Evolutionary conservation across 2,797 vertebrate species (phyloP).

Genomic region (Tadarida brasiliensis): DNA sequence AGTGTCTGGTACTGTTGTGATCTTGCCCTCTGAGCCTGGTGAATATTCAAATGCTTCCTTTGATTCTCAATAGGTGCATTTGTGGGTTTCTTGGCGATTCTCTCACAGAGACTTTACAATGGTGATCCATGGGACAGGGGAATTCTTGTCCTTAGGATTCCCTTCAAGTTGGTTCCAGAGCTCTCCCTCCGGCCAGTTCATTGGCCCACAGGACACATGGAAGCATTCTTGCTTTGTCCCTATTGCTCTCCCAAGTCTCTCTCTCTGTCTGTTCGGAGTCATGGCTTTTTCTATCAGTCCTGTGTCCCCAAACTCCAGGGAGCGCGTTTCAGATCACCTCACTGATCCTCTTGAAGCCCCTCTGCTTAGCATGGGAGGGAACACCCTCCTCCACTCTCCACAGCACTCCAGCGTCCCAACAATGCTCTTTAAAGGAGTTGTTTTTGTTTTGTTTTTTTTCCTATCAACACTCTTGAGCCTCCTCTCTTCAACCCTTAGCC

Average conservation of each 20-base stretch:
- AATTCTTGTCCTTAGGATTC: not conserved
- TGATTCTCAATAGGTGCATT: not conserved
- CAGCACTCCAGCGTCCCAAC: not conserved
- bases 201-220: not conserved
- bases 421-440: constrained; percentile 1
- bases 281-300: not conserved
- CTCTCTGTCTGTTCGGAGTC: not conserved
- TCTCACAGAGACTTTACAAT: not conserved
- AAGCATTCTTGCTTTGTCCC: not conserved
- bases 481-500: constrained; percentile 6
- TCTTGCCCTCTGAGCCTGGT: not conserved
- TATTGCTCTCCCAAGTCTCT: not conserved
- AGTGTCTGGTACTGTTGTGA: not conserved
- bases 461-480: constrained; percentile 9
- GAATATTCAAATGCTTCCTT: not conserved
- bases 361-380: not conserved
- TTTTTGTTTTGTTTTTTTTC: not conserved
- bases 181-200: not conserved
- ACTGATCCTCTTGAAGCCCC: not conserved
- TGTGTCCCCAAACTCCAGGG: not conserved
- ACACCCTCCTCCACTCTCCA: not conserved
- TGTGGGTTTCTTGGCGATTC: not conserved
- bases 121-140: not conserved
- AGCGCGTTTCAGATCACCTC: not conserved
- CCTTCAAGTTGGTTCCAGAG: not conserved